Percentiles rank a stretch among this genome's conserved stretches.
phyloP scores from a whole-genome alignment of 2,113 vertebrate genomes.

The Ascaphus truei region DNA sequence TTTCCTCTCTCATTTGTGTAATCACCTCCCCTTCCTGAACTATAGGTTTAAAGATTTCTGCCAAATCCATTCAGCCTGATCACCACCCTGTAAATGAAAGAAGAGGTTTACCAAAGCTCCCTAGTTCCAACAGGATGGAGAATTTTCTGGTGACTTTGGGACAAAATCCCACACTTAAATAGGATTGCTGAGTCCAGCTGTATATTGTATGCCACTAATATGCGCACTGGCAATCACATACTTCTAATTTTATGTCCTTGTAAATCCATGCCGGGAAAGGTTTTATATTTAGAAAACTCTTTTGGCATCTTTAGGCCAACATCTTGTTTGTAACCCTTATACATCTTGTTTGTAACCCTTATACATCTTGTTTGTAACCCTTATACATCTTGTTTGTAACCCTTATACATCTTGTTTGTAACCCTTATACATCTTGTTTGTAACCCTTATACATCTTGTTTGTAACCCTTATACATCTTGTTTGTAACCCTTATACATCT shows the following conservation, averaged over 20 bases:
- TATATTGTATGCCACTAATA: conserved; percentile 21
- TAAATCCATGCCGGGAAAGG: neutral
- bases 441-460: too few relatives aligned
- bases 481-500: too few relatives aligned
- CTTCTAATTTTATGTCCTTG: conserved; percentile 11
- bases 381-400: too few relatives aligned
- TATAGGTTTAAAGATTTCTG: too few relatives aligned
- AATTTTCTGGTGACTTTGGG: conserved; percentile 22
- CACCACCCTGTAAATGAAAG: conserved; percentile 8
- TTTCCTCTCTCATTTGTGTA: too few relatives aligned
- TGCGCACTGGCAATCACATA: conserved; percentile 16
- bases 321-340: neutral
- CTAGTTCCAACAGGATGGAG: neutral
- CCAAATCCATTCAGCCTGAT: neutral
- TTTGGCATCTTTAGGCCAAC: neutral
- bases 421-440: too few relatives aligned
- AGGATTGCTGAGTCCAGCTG: neutral
- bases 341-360: too few relatives aligned
- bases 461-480: too few relatives aligned
- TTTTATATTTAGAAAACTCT: conserved; percentile 7
- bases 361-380: too few relatives aligned
- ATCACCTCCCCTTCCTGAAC: too few relatives aligned
- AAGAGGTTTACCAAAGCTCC: neutral
- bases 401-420: too few relatives aligned
- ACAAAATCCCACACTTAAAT: conserved; percentile 6